Evolutionary conservation across 1,140 invertebrate species (phyloP), one percentile per base, ranked within the genome.

Genomic region (Hylaeus volcanicus): DNA sequence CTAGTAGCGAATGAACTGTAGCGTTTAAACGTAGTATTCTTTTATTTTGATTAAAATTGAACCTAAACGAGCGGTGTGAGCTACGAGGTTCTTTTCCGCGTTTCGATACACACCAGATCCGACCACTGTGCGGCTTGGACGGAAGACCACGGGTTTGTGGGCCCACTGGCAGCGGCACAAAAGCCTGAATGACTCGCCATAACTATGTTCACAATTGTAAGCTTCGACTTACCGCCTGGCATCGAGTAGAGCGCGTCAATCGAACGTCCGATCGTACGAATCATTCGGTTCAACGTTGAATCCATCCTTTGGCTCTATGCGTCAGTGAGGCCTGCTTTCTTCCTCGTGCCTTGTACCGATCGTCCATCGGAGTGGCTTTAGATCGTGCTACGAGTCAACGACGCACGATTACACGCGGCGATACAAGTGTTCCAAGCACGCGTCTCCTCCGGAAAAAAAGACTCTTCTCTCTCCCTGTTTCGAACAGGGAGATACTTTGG

Each of bases 101-200:
- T 26, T 26, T 0, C 0, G 26, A 26, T 26, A 26, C 26, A 26
- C 26, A 0, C 26, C 26, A 26, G 45, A 48, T 48, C 45, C 45
- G 45, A 26, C 45, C 45, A 5, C 45, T 45, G 45, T 45, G 81
- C 81, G 75, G 69, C 26, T n/a, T 41, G 43, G 69, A 76, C 69
- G 69, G 66, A 63, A 48, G 60, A 55, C 48, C 74, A 2, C 48
- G 65, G 60, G 73, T 55, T 70, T 78, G 43, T 65, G 65, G 65
- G 83, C 60, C 45, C 43, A 64, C 15, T 70, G 75, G 74, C 72
- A 37, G 61, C 65, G 58, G 58, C 74, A 87, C 83, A 85, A 81
- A 74, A 65, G 79, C 15, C 64, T 66, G 71, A 83, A 83, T 89
- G 88, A 89, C 86, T 88, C 68, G 83, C 75, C 65, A 83, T 78